Evolutionary conservation across 2,113 vertebrate species (phyloP).

Genomic region (Seriola rivoliana): DNA sequence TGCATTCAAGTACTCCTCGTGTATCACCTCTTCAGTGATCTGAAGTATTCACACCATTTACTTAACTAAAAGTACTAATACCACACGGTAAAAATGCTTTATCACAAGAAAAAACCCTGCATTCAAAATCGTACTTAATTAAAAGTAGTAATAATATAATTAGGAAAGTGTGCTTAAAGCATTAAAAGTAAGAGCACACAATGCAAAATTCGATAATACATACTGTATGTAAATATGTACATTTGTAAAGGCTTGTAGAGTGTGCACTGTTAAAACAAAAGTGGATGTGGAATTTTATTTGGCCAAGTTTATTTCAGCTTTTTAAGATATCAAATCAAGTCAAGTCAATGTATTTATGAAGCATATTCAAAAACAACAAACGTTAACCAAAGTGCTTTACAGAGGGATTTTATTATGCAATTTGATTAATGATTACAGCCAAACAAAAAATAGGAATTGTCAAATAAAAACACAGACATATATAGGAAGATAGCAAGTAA

Average conservation of each 20-base stretch:
- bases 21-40: accelerated
- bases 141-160: neutral
- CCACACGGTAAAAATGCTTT: neutral
- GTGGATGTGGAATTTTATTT: neutral
- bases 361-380: neutral
- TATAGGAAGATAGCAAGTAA: too few relatives aligned
- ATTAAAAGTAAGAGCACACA: neutral
- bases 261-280: too few relatives aligned
- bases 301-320: neutral
- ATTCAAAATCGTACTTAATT: neutral
- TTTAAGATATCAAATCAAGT: neutral
- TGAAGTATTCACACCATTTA: neutral
- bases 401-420: too few relatives aligned
- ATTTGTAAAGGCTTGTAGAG: too few relatives aligned
- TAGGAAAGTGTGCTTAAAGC: neutral
- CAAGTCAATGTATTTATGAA: neutral
- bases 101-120: neutral
- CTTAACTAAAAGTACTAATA: neutral
- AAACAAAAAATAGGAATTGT: too few relatives aligned
- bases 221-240: neutral
- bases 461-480: too few relatives aligned
- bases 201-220: too few relatives aligned
- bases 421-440: too few relatives aligned
- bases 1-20: constrained; percentile 22
- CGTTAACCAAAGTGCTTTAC: neutral